Conservation (phyloP, 1,140 invertebrate genomes). For the Aphidius gifuensis region DNA sequence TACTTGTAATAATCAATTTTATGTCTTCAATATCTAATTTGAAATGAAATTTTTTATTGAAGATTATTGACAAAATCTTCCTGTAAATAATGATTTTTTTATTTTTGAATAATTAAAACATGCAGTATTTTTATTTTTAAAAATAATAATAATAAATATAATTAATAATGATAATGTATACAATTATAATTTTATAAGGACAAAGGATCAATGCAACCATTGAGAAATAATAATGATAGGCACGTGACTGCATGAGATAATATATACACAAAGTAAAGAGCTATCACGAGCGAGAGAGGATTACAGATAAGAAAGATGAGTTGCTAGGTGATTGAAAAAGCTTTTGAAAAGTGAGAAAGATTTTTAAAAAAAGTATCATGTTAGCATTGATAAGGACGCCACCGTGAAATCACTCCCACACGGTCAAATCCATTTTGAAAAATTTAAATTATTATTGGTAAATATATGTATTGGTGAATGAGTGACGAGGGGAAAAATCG, state of each 20-base stretch:
- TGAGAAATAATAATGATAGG: slow-evolving; percentile 3
- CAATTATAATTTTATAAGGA: neutral
- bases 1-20: neutral
- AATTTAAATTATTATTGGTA: slow-evolving; percentile 12
- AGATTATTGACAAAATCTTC: neutral
- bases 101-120: too few relatives aligned
- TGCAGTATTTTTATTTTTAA: too few relatives aligned
- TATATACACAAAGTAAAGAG: too few relatives aligned
- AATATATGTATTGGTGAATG: slow-evolving; percentile 5
- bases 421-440: slow-evolving; percentile 19
- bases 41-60: neutral
- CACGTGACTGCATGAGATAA: slow-evolving; percentile 3
- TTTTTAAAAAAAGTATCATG: slow-evolving; percentile 3
- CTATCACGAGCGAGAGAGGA: neutral
- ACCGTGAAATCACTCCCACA: slow-evolving; percentile 45
- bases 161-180: too few relatives aligned
- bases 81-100: too few relatives aligned
- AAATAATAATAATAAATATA: too few relatives aligned
- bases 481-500: slow-evolving; percentile 3
- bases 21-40: too few relatives aligned
- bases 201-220: slow-evolving; percentile 6
- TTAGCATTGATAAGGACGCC: slow-evolving; percentile 35
- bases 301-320: neutral
- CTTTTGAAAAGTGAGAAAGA: neutral
- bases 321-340: neutral